These are phyloP conservation scores for Anolis sagrei DNA, from an alignment of 2,113 vertebrate species.

Conservation along the genomic window DNA sequence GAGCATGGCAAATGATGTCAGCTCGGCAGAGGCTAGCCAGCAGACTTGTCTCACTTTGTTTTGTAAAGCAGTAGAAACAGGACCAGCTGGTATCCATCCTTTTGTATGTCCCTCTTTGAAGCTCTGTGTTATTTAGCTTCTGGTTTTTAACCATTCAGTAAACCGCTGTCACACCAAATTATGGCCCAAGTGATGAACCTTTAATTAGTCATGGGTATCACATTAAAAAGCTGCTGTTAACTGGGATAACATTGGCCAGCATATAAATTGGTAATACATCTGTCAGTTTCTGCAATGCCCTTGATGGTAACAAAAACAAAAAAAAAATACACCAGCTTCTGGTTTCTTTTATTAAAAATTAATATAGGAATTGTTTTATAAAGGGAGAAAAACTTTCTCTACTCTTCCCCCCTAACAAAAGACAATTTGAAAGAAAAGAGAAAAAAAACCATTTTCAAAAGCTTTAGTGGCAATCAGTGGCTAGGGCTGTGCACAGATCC, in stretches of 20 bases:
- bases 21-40: background rate
- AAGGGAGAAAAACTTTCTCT: background rate
- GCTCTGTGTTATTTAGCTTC: slow-evolving; percentile 25
- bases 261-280: slow-evolving; percentile 52
- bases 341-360: slow-evolving; percentile 47
- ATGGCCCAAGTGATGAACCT: slow-evolving; percentile 26
- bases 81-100: background rate
- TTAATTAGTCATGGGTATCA: slow-evolving; percentile 31
- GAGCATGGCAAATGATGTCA: background rate
- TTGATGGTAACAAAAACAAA: slow-evolving; percentile 48
- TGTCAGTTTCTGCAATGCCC: slow-evolving; percentile 47
- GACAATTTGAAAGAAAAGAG: slow-evolving; percentile 33
- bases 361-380: slow-evolving; percentile 23
- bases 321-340: slow-evolving; percentile 29
- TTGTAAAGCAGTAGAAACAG: slow-evolving; percentile 4
- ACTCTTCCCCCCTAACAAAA: slow-evolving; percentile 21
- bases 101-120: slow-evolving; percentile 6
- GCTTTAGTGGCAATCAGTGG: slow-evolving; percentile 15
- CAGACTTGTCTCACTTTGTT: background rate
- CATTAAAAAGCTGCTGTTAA: slow-evolving; percentile 17
- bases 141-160: slow-evolving; percentile 38
- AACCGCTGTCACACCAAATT: slow-evolving; percentile 42
- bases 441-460: slow-evolving; percentile 34
- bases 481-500: too few relatives aligned
- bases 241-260: slow-evolving; percentile 26